These are phyloP conservation scores for Agriopis aurantiaria DNA, from an alignment of 2,888 invertebrate species.

Conservation along the genomic window DNA sequence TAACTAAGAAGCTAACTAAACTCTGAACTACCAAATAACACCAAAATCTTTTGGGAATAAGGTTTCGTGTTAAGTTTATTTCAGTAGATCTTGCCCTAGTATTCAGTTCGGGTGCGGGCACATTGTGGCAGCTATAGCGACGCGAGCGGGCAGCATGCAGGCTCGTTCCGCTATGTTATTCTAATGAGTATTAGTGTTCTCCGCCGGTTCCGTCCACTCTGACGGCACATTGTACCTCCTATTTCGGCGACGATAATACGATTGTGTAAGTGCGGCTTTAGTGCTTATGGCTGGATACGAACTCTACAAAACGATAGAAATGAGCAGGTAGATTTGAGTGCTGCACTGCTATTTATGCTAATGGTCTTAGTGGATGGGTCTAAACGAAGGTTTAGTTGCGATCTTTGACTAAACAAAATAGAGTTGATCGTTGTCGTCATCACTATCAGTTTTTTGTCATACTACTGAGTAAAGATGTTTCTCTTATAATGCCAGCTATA, in stretches of 20 bases:
- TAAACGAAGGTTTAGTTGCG: conserved; percentile 4
- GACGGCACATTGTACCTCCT: conserved; percentile 57
- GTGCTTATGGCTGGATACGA: conserved; percentile 46
- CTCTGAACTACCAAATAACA: no score
- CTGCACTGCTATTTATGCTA: conserved; percentile 42
- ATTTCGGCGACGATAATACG: conserved; percentile 62
- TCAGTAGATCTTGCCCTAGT: background rate
- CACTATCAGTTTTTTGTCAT: no score
- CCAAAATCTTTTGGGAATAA: no score
- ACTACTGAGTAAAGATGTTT: no score
- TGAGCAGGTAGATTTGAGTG: conserved; percentile 42
- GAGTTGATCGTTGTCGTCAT: no score
- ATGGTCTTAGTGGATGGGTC: conserved; percentile 29
- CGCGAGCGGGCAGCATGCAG: conserved; percentile 36
- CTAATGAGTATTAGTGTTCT: conserved; percentile 85
- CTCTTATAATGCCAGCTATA: no score
- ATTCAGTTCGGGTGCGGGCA: conserved; percentile 23
- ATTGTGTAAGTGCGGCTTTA: conserved; percentile 55
- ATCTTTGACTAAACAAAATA: background rate
- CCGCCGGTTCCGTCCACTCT: conserved; percentile 65
- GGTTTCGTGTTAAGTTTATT: background rate
- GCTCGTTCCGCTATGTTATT: conserved; percentile 82
- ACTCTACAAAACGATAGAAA: conserved; percentile 43
- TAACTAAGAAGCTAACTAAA: no score
- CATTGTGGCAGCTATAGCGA: conserved; percentile 23